Percentiles rank a stretch among this genome's conserved stretches.
Evolutionary conservation across 2,888 invertebrate genomes (phyloP).

Genomic region (Acanthococcus lagerstroemiae): DNA sequence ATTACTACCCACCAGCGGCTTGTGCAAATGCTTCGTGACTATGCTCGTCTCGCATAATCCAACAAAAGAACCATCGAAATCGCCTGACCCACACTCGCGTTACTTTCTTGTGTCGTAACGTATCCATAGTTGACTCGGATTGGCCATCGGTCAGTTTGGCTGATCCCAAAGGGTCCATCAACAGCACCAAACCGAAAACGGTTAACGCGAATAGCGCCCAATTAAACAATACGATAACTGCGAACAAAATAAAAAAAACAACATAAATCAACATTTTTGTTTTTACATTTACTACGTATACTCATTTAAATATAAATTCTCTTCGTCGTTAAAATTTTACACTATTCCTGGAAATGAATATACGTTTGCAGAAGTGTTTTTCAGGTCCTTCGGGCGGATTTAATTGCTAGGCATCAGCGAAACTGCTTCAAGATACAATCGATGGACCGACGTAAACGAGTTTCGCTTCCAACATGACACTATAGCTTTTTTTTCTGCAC

Average conservation of each 20-base stretch:
- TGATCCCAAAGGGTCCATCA: conserved; percentile 73
- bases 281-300: too few relatives aligned
- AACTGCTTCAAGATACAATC: too few relatives aligned
- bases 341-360: too few relatives aligned
- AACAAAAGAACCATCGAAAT: conserved; percentile 64
- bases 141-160: conserved; percentile 51
- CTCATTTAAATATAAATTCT: too few relatives aligned
- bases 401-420: too few relatives aligned
- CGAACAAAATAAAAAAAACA: conserved; percentile 36
- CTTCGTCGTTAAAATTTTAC: too few relatives aligned
- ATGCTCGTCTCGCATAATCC: conserved; percentile 59
- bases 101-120: conserved; percentile 56
- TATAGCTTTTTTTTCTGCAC: too few relatives aligned
- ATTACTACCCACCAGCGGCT: conserved; percentile 54
- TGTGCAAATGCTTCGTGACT: conserved; percentile 69
- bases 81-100: conserved; percentile 64
- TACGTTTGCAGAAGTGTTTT: too few relatives aligned
- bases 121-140: conserved; percentile 47
- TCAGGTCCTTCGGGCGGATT: too few relatives aligned
- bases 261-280: too few relatives aligned
- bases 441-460: too few relatives aligned
- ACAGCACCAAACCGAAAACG: conserved; percentile 62
- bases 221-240: conserved; percentile 66
- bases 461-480: too few relatives aligned
- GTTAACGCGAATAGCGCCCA: conserved; percentile 68